Base-by-base conservation (phyloP, 2,797 vertebrate genomes). In the Erethizon dorsatum region DNA sequence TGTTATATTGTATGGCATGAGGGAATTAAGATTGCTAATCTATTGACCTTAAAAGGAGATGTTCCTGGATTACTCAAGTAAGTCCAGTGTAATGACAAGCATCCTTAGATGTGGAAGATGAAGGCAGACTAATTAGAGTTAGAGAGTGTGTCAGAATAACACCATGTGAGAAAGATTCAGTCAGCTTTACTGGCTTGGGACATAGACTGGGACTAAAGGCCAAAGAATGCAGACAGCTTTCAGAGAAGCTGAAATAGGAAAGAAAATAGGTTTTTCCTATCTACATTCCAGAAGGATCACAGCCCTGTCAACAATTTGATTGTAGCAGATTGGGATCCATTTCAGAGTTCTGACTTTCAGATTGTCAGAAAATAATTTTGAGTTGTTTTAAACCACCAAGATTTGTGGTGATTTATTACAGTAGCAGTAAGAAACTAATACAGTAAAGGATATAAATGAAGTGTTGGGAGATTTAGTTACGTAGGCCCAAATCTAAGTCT, bases 11-110 rank as follows among this genome's bases (percentile, higher is more conserved):
- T 22, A 37, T 33, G 26, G 17, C 47, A 69, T 63, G 33, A 26
- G 13, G 28, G 45, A 88, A 86, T 96, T 82, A 85, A 89, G 13
- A 52, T 57, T 88, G n/a, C 31, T 86, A 41, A 78, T 73, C 31
- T 63, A 14, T 4, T 82, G 45, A 75, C 26, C n/a, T 93, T 82
- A 37, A 83, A 88, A 56, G 11, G 54, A 94, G 18, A 61, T 59
- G 17, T 88, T 91, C 41, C 61, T 86, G 14, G 24, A 80, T 77
- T 85, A 79, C 14, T 75, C 47, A 63, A 71, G 14, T 78, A 37
- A 45, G n/a, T n/a, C 12, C 13, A 65, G 0, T 82, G 28, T 90
- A 24, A 88, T 86, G 15, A 73, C 45, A 52, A 57, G 45, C 3
- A 28, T 67, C 77, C 37, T 84, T 65, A 67, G 24, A 24, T n/a